Base-by-base conservation (phyloP, 2,113 vertebrate genomes). In the Blennius ocellaris region DNA sequence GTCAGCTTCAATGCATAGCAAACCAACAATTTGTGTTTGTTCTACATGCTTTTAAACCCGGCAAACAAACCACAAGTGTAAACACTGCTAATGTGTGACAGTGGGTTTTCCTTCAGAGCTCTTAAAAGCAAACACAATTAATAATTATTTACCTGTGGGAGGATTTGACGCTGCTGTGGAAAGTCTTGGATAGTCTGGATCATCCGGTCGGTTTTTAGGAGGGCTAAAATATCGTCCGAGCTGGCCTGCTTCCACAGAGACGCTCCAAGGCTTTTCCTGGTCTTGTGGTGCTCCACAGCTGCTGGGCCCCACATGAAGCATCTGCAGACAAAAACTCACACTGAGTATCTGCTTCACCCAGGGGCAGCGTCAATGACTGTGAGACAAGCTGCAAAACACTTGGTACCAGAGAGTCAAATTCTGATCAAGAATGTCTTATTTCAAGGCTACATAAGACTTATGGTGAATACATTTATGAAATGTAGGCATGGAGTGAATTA, bases 191-290 rank as follows among this genome's bases (percentile, higher is more conserved):
- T 78, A 0, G 96, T 98, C 56, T 87, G 93, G 76, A 95, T 89
- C 96, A 99, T 94, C 59, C 60, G 93, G 60, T 97, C 95, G 1
- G 81, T 41, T 39, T 94, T 92, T 54, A 99, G 93, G 80, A 98
- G 92, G 49, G 95, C 93, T 72, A 99, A 76, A 56, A 98, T 81
- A 59, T 96, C 95, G 16, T 97, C 96, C 6, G 93, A 92, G 48
- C 93, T 95, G 0, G 95, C 94, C 89, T 97, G 97, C 89, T 97
- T 96, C 97, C 98, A 99, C 37, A 99, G 87, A 0, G 97, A 98
- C 52, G 93, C 94, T 17, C 97, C 97, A 53, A 99, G 87, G 66
- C 95, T 97, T 81, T 94, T 96, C 71, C 95, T 93, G 1, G 96
- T 95, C 87, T 95, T 97, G 79, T 97, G 97, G 76, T 97, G 96